Conservation (phyloP, 2,113 vertebrate genomes). For the Mormyrus lacerda region DNA sequence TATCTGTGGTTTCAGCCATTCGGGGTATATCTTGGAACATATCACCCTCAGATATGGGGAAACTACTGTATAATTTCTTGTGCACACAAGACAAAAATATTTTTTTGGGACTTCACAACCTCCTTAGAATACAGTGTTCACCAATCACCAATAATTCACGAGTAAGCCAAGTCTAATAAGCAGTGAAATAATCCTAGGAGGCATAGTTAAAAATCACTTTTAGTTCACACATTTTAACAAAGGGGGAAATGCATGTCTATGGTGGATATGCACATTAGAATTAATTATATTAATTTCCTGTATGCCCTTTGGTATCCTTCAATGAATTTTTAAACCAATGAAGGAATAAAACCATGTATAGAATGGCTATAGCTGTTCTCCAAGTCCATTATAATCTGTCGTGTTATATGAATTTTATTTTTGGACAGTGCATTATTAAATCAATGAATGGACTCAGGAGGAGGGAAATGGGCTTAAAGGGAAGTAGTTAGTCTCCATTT, state of each 20-base stretch:
- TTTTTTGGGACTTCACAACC: not conserved
- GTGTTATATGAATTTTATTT: not conserved
- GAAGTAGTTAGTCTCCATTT: not conserved
- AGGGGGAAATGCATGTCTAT: not conserved
- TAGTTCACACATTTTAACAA: not conserved
- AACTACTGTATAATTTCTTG: not conserved
- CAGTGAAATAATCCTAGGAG: not conserved
- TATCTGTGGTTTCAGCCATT: not conserved
- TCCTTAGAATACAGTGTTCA: not conserved
- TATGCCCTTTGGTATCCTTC: not conserved
- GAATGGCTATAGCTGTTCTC: not conserved
- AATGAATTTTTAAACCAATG: not conserved
- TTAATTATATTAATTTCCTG: constrained; percentile 2
- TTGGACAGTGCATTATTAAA: not conserved
- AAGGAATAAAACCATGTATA: not conserved
- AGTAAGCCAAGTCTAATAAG: not conserved
- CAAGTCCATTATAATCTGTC: not conserved
- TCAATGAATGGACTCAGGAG: not conserved
- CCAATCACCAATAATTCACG: not conserved
- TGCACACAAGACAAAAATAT: not conserved
- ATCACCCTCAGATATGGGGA: not conserved
- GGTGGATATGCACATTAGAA: not conserved
- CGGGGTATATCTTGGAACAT: not conserved
- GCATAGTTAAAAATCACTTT: constrained; percentile 1
- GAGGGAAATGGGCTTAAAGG: not conserved